phyloP scores from a whole-genome alignment of 2,113 vertebrate species.

The Scatophagus argus region DNA sequence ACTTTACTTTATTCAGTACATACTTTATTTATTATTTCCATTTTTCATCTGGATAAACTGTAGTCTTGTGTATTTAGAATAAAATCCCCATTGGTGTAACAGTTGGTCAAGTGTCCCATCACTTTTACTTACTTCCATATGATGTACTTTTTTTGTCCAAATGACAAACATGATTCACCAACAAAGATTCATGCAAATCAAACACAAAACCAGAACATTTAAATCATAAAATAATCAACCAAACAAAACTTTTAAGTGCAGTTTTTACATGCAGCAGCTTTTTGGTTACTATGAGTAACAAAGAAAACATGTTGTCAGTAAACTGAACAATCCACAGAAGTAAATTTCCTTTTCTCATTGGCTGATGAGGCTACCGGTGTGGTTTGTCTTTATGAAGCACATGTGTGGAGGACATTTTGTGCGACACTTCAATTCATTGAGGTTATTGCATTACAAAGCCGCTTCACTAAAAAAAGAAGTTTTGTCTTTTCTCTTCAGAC shows the following conservation, averaged over 20 bases:
- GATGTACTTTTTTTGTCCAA: neutral
- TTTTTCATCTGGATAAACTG: too few species aligned
- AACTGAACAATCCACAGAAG: constrained; percentile 10
- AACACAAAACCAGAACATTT: too few species aligned
- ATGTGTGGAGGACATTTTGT: neutral
- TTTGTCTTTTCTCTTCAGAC: neutral
- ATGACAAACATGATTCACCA: too few species aligned
- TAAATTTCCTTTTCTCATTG: neutral
- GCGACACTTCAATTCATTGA: neutral
- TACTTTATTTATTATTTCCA: too few species aligned
- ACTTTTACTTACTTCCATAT: too few species aligned
- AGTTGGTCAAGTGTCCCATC: too few species aligned
- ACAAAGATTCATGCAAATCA: too few species aligned
- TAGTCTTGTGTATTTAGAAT: too few species aligned
- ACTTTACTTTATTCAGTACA: too few species aligned
- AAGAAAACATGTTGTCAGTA: constrained; percentile 20
- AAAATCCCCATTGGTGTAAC: too few species aligned
- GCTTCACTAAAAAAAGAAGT: constrained; percentile 19
- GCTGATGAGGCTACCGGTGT: neutral
- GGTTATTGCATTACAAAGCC: neutral
- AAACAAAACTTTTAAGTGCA: too few species aligned
- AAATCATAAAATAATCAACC: neutral
- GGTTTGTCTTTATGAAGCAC: neutral
- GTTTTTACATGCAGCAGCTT: neutral
- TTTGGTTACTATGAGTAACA: constrained; percentile 41